Evolutionary conservation across 2,113 vertebrate genomes (phyloP), one percentile per base, ranked within the genome.

Genomic region (Pitta sordida): DNA sequence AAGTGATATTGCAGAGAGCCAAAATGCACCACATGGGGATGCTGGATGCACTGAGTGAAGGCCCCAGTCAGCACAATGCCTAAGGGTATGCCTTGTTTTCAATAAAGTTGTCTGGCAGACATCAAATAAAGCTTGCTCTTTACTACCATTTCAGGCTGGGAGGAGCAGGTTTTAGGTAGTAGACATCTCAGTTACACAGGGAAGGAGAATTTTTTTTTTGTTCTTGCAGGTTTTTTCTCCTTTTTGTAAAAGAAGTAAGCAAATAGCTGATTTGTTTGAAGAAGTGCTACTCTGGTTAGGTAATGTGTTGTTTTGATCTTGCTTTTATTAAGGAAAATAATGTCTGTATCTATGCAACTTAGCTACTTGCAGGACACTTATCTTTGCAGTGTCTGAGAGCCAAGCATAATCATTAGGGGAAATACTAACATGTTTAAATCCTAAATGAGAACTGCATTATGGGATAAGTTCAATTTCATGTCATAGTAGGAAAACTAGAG

Each of bases 311-410:
- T 92, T 91, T 78, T 46, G 62, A 63, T 79, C 36, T 93, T 36
- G 10, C 44, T 86, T 91, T 74, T 86, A 53, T 43, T 60, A 73
- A 29, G 30, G n/a, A 68, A 84, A 90, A 77, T 24, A 62, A 7
- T 43, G 21, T 90, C 46, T 37, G 4, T 53, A 63, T 81, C 78
- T 90, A 21, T 34, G 36, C 71, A 44, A 90, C 55, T 67, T 88
- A 88, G 71, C 43, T 91, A 26, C 90, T 96, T 90, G 52, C 75
- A 88, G 79, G 82, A 87, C 87, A 88, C 68, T 94, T 94, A 85
- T 83, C 93, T 94, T 93, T 86, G 87, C 91, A 73, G 94, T 70
- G 58, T 77, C 48, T 88, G 78, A 83, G 68, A 94, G 84, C 70
- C 71, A 87, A 80, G 82, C 39, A 32, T 20, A 39, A 67, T 86